Percentiles rank a stretch among this genome's conserved stretches.
These are phyloP conservation scores for Uria aalge DNA, from an alignment of 2,113 vertebrate species.

Conservation along the genomic window DNA sequence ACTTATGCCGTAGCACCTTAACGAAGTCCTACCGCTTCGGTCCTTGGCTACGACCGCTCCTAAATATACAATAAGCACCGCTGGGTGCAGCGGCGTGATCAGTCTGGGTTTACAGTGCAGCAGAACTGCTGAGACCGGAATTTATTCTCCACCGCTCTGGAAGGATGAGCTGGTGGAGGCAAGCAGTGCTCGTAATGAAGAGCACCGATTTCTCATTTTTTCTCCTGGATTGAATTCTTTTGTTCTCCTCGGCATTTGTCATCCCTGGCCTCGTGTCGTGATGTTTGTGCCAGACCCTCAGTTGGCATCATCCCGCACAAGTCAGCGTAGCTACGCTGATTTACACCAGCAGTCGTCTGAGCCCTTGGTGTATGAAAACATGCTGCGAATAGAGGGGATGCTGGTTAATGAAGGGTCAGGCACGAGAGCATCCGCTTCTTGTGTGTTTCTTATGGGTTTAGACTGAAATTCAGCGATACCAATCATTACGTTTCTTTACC, in stretches of 20 bases:
- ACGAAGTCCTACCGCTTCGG: rapidly evolving
- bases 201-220: not conserved
- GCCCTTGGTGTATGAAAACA: not conserved
- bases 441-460: rapidly evolving
- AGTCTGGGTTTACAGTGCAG: not conserved
- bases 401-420: not conserved
- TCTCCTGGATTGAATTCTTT: not conserved
- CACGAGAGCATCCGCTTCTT: not conserved
- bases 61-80: rapidly evolving
- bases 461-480: not conserved
- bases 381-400: not conserved
- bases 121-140: not conserved
- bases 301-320: rapidly evolving
- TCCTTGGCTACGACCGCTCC: not conserved
- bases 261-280: not conserved
- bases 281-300: not conserved
- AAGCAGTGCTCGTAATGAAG: not conserved
- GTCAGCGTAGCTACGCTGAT: not conserved
- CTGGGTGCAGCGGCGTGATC: not conserved
- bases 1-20: rapidly evolving
- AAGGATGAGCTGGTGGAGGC: not conserved
- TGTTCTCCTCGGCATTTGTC: not conserved
- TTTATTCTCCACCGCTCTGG: not conserved
- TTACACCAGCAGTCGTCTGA: not conserved
- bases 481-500: not conserved